Conservation (phyloP, 2,797 vertebrate species). For the Myotis vivesi region DNA sequence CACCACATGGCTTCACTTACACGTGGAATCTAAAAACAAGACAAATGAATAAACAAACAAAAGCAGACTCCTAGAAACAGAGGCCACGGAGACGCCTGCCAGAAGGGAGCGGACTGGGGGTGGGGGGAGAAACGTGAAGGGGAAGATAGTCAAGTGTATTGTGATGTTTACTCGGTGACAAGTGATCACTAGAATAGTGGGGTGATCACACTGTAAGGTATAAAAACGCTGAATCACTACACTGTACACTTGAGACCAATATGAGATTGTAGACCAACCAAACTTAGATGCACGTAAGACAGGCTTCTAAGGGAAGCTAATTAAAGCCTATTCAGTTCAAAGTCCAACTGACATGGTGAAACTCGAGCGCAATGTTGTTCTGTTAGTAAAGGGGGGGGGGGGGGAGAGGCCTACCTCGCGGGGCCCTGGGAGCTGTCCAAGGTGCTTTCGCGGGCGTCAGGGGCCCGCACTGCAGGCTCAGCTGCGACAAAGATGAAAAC, state of each 20-base stretch:
- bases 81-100: accelerated
- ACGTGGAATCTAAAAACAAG: not conserved
- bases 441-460: conserved; percentile 88
- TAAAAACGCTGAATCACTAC: accelerated
- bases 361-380: not conserved
- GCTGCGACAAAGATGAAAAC: conserved; percentile 70
- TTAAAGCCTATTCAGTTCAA: not conserved
- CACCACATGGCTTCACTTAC: not conserved
- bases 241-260: accelerated
- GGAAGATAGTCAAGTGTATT: accelerated
- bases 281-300: not conserved
- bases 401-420: conserved; percentile 82
- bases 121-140: not conserved
- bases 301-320: not conserved
- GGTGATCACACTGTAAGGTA: not conserved
- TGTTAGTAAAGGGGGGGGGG: no score
- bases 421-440: conserved; percentile 88
- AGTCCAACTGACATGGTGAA: not conserved
- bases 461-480: conserved; percentile 77
- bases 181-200: not conserved
- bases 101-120: not conserved
- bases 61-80: not conserved
- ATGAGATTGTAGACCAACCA: not conserved
- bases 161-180: not conserved
- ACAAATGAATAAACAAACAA: not conserved